Conservation (phyloP, 2,888 invertebrate species). For the Heliconius ismenius region DNA sequence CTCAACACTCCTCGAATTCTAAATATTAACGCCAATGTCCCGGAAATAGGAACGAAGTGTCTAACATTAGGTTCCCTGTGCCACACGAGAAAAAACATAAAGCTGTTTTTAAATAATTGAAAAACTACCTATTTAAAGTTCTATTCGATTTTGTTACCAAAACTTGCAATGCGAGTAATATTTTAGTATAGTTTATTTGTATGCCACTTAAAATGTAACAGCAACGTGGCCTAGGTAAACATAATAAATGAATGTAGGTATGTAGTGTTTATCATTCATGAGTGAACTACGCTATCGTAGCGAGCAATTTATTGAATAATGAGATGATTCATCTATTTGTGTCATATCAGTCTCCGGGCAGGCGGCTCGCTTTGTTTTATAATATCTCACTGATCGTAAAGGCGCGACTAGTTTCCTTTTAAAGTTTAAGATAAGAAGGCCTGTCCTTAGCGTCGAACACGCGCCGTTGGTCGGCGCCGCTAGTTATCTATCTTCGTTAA, state of each 20-base stretch:
- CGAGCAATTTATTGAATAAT: constrained; percentile 45
- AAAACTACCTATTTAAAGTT: no score
- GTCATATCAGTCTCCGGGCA: constrained; percentile 52
- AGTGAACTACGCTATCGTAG: constrained; percentile 39
- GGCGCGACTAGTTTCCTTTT: constrained; percentile 76
- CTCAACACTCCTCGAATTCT: no score
- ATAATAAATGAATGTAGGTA: constrained; percentile 28
- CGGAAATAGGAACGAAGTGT: no score
- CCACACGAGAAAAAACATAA: no score
- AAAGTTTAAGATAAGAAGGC: constrained; percentile 70
- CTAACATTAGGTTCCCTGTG: no score
- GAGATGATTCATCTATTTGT: constrained; percentile 56
- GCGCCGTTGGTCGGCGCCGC: constrained; percentile 50
- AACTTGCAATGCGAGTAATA: background rate
- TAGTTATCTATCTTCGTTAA: constrained; percentile 51
- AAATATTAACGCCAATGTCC: no score
- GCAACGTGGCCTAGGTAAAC: background rate
- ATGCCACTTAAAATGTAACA: constrained; percentile 8
- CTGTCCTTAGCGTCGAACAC: constrained; percentile 54
- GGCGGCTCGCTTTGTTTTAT: constrained; percentile 58
- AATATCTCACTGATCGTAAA: constrained; percentile 66
- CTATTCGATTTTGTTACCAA: background rate
- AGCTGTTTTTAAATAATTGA: no score
- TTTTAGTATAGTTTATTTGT: background rate
- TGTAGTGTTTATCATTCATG: constrained; percentile 40